Evolutionary conservation across 2,113 vertebrate species (phyloP).

Genomic region (Mungos mungo): DNA sequence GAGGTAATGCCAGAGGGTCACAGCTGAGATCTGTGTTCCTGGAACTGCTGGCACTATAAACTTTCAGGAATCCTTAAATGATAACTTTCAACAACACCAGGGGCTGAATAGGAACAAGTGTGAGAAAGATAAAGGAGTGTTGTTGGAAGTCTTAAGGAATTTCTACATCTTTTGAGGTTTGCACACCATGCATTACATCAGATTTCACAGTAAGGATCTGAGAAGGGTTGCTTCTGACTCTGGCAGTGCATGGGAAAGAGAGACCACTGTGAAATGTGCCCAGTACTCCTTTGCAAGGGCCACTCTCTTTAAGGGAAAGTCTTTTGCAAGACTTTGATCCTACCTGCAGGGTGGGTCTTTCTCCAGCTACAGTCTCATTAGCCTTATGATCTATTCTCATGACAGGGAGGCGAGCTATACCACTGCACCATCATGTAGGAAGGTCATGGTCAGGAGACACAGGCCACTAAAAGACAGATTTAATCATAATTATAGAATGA

Average conservation of each 20-base stretch:
- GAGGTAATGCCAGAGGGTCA: neutral
- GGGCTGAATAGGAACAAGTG: accelerated
- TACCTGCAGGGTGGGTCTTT: neutral
- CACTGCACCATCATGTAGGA: accelerated
- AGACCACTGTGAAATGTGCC: neutral
- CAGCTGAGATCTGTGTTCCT: neutral
- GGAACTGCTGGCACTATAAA: neutral
- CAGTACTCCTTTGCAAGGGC: accelerated
- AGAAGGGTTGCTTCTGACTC: neutral
- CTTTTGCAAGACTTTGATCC: neutral
- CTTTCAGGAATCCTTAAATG: neutral
- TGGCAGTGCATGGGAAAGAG: accelerated
- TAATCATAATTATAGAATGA: neutral
- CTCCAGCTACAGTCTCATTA: accelerated
- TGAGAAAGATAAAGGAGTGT: neutral
- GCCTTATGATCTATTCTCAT: accelerated
- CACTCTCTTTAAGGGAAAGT: neutral
- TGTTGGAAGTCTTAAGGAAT: neutral
- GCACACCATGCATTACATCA: accelerated
- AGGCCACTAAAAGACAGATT: no score
- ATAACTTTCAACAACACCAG: neutral
- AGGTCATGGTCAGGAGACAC: neutral
- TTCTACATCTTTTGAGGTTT: neutral
- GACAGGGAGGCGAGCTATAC: accelerated
- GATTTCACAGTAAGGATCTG: neutral